phyloP scores from a whole-genome alignment of 2,888 invertebrate genomes.

The Oscheius sp. region DNA sequence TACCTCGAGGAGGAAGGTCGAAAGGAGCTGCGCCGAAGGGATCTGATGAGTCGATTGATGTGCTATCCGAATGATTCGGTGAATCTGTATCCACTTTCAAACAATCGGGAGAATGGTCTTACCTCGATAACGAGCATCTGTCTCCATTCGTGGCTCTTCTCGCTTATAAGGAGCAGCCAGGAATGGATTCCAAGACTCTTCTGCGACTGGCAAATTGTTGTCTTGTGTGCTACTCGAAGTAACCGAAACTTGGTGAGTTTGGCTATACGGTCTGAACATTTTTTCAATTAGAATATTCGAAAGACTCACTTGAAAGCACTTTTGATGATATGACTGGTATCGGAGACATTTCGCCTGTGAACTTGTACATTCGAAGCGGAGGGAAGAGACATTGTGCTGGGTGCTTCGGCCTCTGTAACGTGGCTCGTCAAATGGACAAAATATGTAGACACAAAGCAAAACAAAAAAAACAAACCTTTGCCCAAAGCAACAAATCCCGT shows the following conservation, averaged over 20 bases:
- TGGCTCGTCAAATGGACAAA: not conserved
- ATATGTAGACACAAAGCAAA: too few relatives aligned
- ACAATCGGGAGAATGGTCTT: not conserved
- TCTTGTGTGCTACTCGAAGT: not conserved
- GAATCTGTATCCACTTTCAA: slow-evolving; percentile 6
- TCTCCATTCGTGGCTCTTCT: not conserved
- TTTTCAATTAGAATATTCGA: not conserved
- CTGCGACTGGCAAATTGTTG: not conserved
- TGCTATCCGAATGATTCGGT: slow-evolving; percentile 29
- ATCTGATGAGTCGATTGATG: slow-evolving; percentile 70
- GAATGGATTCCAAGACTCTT: slow-evolving; percentile 57
- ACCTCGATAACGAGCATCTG: not conserved
- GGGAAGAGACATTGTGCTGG: slow-evolving; percentile 20
- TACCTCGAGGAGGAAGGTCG: slow-evolving; percentile 52
- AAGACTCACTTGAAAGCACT: slow-evolving; percentile 54
- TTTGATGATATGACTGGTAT: slow-evolving; percentile 41
- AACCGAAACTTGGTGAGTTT: slow-evolving; percentile 15
- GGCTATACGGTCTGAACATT: slow-evolving; percentile 47
- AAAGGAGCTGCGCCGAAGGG: slow-evolving; percentile 73
- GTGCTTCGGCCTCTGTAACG: slow-evolving; percentile 1
- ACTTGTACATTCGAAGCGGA: not conserved
- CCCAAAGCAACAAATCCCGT: not conserved
- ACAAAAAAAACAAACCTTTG: slow-evolving; percentile 2
- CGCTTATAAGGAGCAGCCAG: slow-evolving; percentile 49
- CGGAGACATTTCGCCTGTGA: slow-evolving; percentile 44